These are phyloP conservation scores for Atrina japonica DNA, from an alignment of 2,888 invertebrate species.

Conservation along the genomic window DNA sequence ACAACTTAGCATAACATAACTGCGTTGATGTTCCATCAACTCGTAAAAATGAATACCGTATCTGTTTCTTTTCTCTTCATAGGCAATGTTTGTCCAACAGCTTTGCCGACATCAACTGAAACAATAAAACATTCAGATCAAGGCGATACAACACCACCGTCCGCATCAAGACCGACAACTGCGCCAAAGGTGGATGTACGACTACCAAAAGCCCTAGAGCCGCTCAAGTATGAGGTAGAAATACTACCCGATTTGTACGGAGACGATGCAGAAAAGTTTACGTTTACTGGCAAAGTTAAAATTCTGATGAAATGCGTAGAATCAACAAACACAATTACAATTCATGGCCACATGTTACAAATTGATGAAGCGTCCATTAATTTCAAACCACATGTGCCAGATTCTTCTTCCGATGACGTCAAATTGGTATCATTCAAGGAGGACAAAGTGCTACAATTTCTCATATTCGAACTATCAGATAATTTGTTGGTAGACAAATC, in stretches of 20 bases:
- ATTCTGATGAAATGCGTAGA: constrained; percentile 28
- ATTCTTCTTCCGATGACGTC: not conserved
- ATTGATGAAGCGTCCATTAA: not conserved
- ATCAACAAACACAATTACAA: constrained; percentile 18
- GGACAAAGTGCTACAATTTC: constrained; percentile 60
- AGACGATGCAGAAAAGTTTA: constrained; percentile 17
- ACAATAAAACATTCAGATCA: not conserved
- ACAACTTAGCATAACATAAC: no score
- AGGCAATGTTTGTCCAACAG: constrained; percentile 22
- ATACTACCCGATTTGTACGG: constrained; percentile 33
- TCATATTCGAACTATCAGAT: constrained; percentile 84
- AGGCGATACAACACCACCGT: not conserved
- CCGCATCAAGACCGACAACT: not conserved
- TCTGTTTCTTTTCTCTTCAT: not conserved
- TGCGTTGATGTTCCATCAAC: no score
- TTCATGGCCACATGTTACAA: constrained; percentile 23
- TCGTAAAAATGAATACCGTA: not conserved
- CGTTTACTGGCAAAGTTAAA: constrained; percentile 33
- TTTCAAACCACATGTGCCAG: no score
- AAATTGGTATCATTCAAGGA: constrained; percentile 11
- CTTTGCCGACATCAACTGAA: not conserved
- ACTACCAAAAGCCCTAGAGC: constrained; percentile 29
- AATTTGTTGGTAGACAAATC: constrained; percentile 84
- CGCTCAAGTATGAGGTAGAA: constrained; percentile 33
- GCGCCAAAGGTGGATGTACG: constrained; percentile 2